Evolutionary conservation across 2,113 vertebrate species (phyloP).

Genomic region (Macquaria australasica): DNA sequence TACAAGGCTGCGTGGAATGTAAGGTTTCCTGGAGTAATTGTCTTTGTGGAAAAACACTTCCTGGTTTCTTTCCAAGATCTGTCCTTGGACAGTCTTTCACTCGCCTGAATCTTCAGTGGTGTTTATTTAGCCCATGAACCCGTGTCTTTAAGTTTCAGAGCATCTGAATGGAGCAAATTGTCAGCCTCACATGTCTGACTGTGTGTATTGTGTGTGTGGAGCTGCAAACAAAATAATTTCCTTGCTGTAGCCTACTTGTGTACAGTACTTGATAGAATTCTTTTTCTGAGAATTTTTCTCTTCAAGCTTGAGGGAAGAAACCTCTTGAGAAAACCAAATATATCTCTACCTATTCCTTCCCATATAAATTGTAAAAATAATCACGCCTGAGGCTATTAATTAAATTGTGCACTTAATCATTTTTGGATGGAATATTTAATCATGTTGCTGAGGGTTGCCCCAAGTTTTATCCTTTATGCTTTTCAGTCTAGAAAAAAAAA

Average conservation of each 20-base stretch:
- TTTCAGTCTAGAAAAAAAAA: slow-evolving; percentile 33
- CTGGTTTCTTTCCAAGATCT: slow-evolving; percentile 79
- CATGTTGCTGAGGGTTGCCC: slow-evolving; percentile 56
- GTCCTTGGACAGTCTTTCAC: slow-evolving; percentile 68
- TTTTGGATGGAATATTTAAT: slow-evolving; percentile 74
- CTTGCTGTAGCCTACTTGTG: slow-evolving; percentile 40
- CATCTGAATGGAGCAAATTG: slow-evolving; percentile 29
- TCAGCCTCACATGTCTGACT: background rate
- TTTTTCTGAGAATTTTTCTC: slow-evolving; percentile 33
- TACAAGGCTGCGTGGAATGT: slow-evolving; percentile 70
- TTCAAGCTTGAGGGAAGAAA: slow-evolving; percentile 55
- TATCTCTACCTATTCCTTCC: slow-evolving; percentile 62
- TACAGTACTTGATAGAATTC: slow-evolving; percentile 26
- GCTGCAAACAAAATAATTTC: background rate
- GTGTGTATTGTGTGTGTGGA: slow-evolving; percentile 1
- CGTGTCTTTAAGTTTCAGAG: slow-evolving; percentile 29
- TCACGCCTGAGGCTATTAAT: slow-evolving; percentile 67
- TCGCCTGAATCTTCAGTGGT: slow-evolving; percentile 18
- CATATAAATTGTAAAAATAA: slow-evolving; percentile 67
- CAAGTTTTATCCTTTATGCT: slow-evolving; percentile 50
- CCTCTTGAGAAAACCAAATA: slow-evolving; percentile 68
- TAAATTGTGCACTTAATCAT: slow-evolving; percentile 72
- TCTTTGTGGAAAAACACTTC: slow-evolving; percentile 82
- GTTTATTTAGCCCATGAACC: slow-evolving; percentile 46
- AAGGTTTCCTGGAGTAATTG: slow-evolving; percentile 81